Base-by-base conservation (phyloP, 1,140 invertebrate genomes). In the Calliphora vicina region DNA sequence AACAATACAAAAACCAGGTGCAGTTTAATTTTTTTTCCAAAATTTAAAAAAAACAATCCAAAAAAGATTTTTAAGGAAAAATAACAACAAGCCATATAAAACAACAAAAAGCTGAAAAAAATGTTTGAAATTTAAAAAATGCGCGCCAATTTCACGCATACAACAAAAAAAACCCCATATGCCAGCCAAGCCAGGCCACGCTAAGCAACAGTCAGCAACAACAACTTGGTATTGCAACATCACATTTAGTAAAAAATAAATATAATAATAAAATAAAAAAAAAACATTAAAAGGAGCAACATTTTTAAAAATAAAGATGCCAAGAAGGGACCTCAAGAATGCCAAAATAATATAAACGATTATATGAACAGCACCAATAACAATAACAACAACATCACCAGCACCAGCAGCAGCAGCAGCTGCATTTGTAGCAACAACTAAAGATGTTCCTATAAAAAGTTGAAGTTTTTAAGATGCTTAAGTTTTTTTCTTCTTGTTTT, bases 131-230 rank as follows among this genome's bases (percentile, higher is more conserved):
- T 78, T 78, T 78, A 9, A 82, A 82, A 82, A 82, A 73, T 67
- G 81, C 81, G 81, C 71, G 57, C 81, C 80, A 81, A 81, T 81
- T 67, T 81, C 61, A 67, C 80, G 80, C 80, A 81, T 71, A 81
- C 80, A 81, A 81, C 35, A 20, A 27, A 74, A 74, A 74, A 74
- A n/a, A n/a, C n/a, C 25, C 29, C 25, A 74, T 20, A 74, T 27
- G 23, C 61, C n/a, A 67, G 61, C 61, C n/a, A 67, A 20, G 8
- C 20, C n/a, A 61, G n/a, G 26, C 50, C 15, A 78, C 29, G 27
- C n/a, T n/a, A 35, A 76, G 23, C 15, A 20, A n/a, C 29, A 42
- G 29, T 35, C 35, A 45, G 20, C 73, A 76, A 20, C 74, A 78
- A 23, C 35, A 9, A 17, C 17, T 12, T 10, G 10, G 9, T n/a